Percentiles rank a stretch among this genome's conserved stretches.
These are phyloP conservation scores for Lophochroa leadbeateri DNA, from an alignment of 2,113 vertebrate genomes.

Conservation along the genomic window DNA sequence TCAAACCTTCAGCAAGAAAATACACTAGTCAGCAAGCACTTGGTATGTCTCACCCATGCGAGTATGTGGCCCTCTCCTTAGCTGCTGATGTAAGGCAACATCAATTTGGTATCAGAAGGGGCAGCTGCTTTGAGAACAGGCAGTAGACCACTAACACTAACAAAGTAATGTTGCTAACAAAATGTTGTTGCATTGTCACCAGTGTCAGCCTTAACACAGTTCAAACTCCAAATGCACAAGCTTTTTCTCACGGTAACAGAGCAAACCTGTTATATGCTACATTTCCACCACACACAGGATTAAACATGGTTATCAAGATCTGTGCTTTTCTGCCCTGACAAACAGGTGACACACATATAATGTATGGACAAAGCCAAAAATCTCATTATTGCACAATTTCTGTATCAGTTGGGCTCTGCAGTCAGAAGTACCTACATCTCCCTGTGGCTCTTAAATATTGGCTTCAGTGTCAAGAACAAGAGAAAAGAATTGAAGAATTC, in stretches of 20 bases:
- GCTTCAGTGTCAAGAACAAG: neutral
- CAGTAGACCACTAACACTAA: neutral
- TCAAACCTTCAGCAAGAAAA: neutral
- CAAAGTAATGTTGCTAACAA: neutral
- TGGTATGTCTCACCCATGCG: neutral
- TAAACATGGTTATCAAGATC: neutral
- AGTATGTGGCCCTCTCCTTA: neutral
- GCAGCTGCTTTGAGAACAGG: neutral
- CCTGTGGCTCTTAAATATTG: neutral
- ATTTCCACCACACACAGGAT: neutral
- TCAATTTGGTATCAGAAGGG: neutral
- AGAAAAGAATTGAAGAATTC: neutral
- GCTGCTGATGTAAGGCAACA: neutral
- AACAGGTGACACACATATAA: neutral
- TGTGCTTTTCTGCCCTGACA: neutral
- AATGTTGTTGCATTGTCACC: neutral
- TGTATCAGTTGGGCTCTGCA: neutral
- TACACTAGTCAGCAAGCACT: neutral
- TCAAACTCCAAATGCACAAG: neutral
- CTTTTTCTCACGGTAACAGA: neutral
- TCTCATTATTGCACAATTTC: neutral
- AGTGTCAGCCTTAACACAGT: neutral
- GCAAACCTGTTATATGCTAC: neutral
- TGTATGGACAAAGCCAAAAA: neutral
- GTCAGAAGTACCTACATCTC: neutral